phyloP scores from a whole-genome alignment of 30 jellyfish, hydroid and myxozoan genomes.

The Hydractinia echinata region DNA sequence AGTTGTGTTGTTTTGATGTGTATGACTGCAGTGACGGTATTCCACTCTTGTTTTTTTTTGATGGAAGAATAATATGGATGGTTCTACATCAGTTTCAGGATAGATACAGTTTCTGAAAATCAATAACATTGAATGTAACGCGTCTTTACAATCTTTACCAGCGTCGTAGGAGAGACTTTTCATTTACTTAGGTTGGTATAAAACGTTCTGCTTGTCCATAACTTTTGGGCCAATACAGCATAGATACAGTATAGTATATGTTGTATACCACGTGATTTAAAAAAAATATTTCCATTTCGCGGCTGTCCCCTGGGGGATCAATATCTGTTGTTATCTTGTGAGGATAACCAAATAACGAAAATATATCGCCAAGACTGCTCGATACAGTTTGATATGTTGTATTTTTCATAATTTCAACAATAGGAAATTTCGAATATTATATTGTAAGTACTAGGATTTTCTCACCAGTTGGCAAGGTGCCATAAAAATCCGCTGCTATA shows the following conservation, averaged over 20 bases:
- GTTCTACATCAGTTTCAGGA: neutral
- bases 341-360: neutral
- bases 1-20: no score
- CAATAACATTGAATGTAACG: neutral
- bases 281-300: no score
- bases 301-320: no score
- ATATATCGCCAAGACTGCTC: neutral
- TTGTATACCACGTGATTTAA: neutral
- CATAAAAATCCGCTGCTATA: no score
- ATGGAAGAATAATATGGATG: neutral
- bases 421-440: neutral
- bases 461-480: no score
- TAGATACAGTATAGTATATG: neutral
- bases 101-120: neutral
- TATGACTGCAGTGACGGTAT: neutral
- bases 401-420: neutral
- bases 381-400: neutral
- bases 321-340: no score
- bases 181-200: no score
- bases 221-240: neutral
- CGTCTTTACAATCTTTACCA: neutral
- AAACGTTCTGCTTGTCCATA: neutral
- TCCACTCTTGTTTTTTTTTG: neutral
- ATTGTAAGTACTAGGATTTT: neutral
- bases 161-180: neutral